Evolutionary conservation across 2,797 vertebrate species (phyloP).

Genomic region (Brachyalestes nurse): DNA sequence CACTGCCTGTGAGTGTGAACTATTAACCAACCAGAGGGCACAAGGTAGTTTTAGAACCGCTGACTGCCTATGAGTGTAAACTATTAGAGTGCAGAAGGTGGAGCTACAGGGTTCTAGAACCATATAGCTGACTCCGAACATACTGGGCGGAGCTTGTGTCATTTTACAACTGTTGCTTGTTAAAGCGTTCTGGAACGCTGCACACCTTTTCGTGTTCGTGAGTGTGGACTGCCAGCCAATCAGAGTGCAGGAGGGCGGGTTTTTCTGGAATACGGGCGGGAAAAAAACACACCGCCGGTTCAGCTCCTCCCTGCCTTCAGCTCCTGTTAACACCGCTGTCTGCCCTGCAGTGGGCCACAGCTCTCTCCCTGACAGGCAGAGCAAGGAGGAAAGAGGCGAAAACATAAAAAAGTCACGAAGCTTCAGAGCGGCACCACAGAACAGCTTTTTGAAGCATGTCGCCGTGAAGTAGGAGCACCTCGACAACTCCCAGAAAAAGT

Average conservation of each 20-base stretch:
- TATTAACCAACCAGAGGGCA: background rate
- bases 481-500: background rate
- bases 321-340: constrained; percentile 56
- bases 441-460: constrained; percentile 41
- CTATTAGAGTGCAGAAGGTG: background rate
- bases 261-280: background rate
- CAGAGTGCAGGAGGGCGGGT: background rate
- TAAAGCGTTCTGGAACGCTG: background rate
- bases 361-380: constrained; percentile 27
- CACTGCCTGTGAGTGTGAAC: background rate
- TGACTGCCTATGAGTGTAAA: background rate
- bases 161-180: background rate
- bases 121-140: too few relatives aligned
- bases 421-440: constrained; percentile 31
- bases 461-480: constrained; percentile 43
- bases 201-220: background rate
- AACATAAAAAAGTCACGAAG: constrained; percentile 15
- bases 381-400: constrained; percentile 5
- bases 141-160: background rate
- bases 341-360: constrained; percentile 34
- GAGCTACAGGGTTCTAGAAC: too few relatives aligned
- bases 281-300: constrained; percentile 14
- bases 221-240: background rate
- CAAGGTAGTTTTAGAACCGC: too few relatives aligned
- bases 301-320: constrained; percentile 61